These are phyloP conservation scores for Salvelinus namaycush DNA, from an alignment of 2,113 vertebrate genomes.

Conservation along the genomic window DNA sequence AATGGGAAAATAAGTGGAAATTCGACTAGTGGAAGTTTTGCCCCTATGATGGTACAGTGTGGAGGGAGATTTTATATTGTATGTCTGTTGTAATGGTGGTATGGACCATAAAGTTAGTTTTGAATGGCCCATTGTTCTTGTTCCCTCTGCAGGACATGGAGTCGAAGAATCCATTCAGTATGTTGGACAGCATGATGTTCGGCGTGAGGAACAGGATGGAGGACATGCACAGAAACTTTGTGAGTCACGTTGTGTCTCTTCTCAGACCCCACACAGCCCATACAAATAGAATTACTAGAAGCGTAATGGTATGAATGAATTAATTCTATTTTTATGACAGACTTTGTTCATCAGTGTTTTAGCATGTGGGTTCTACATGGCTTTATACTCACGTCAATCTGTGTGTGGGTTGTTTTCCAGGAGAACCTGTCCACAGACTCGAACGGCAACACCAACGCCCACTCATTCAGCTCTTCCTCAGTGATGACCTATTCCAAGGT, in stretches of 20 bases:
- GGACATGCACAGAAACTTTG: conserved; percentile 83
- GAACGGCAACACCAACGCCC: conserved; percentile 56
- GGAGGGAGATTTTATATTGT: too few species aligned
- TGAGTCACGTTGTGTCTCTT: conserved; percentile 70
- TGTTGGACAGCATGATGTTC: conserved; percentile 85
- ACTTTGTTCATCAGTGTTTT: background rate
- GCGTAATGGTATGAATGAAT: too few species aligned
- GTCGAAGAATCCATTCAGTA: conserved; percentile 77
- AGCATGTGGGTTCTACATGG: background rate
- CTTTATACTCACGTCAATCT: background rate
- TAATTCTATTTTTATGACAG: background rate
- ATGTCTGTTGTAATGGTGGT: too few species aligned
- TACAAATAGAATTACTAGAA: too few species aligned
- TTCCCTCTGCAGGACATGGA: conserved; percentile 68
- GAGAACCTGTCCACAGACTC: conserved; percentile 73
- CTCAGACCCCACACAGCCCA: too few species aligned
- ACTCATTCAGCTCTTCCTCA: conserved; percentile 90
- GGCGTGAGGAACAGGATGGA: conserved; percentile 83
- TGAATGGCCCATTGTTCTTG: conserved; percentile 7
- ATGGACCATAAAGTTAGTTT: too few species aligned
- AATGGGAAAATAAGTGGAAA: too few species aligned
- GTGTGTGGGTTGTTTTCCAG: conserved; percentile 59
- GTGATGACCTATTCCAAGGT: conserved; percentile 89
- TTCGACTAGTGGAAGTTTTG: too few species aligned
- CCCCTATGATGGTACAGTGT: too few species aligned